Percentiles rank a stretch among this genome's conserved stretches.
phyloP scores from a whole-genome alignment of 2,888 invertebrate genomes.

The Ormia ochracea region DNA sequence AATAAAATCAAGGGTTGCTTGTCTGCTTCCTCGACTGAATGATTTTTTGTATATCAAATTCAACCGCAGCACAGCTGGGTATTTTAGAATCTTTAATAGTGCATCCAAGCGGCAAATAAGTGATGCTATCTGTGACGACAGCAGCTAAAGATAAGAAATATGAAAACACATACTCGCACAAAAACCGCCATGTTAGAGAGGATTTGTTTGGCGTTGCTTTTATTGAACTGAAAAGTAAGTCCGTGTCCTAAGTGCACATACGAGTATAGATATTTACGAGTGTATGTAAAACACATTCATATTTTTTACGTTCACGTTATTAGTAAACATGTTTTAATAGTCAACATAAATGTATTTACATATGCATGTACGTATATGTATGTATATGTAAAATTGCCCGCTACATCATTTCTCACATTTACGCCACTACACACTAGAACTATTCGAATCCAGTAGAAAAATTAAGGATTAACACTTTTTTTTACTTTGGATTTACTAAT shows the following conservation, averaged over 20 bases:
- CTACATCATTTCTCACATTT: no score
- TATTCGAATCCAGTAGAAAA: no score
- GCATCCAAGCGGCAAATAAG: constrained; percentile 58
- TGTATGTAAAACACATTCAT: no score
- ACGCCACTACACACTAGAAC: no score
- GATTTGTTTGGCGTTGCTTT: not conserved
- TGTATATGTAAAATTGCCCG: no score
- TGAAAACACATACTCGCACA: not conserved
- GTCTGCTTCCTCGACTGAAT: not conserved
- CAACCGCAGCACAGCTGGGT: constrained; percentile 57
- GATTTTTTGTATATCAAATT: constrained; percentile 40
- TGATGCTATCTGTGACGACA: constrained; percentile 59
- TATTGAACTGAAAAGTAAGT: not conserved
- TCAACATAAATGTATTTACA: not conserved
- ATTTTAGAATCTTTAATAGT: constrained; percentile 50
- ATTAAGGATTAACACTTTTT: no score
- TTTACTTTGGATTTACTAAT: no score
- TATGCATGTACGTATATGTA: not conserved
- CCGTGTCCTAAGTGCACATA: not conserved
- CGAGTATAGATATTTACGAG: not conserved
- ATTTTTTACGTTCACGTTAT: no score
- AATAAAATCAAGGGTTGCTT: constrained; percentile 47
- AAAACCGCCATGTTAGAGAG: not conserved
- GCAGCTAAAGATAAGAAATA: constrained; percentile 51
- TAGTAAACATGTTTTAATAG: no score